Percentiles rank a stretch among this genome's conserved stretches.
These are phyloP conservation scores for Agapetus fuscipes DNA, from an alignment of 2,888 invertebrate species.

Conservation along the genomic window DNA sequence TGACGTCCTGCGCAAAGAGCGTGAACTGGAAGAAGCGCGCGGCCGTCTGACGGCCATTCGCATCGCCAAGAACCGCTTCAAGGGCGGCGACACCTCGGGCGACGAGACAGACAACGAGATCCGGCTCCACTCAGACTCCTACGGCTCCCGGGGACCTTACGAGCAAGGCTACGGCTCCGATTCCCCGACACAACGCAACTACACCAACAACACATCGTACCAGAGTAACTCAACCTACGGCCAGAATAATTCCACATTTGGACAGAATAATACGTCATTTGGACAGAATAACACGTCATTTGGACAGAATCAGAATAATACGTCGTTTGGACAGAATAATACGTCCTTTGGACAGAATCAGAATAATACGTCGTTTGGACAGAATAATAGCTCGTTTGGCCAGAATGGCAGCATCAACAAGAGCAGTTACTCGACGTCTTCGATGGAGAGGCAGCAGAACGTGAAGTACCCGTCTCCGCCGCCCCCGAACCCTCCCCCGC, in stretches of 20 bases:
- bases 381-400: slow-evolving; percentile 3
- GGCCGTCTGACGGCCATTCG: slow-evolving; percentile 83
- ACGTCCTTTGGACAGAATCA: slow-evolving; percentile 20
- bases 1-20: slow-evolving; percentile 88
- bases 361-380: slow-evolving; percentile 25
- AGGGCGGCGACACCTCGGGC: slow-evolving; percentile 51
- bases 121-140: slow-evolving; percentile 13
- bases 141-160: slow-evolving; percentile 15
- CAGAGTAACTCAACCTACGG: slow-evolving; percentile 33
- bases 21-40: slow-evolving; percentile 87
- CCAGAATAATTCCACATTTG: slow-evolving; percentile 33
- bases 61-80: slow-evolving; percentile 81
- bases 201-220: slow-evolving; percentile 1
- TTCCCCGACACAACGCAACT: slow-evolving; percentile 21
- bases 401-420: slow-evolving; percentile 1
- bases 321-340: slow-evolving; percentile 4
- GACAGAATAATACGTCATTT: slow-evolving; percentile 34
- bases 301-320: slow-evolving; percentile 24
- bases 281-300: slow-evolving; percentile 38
- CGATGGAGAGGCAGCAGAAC: slow-evolving; percentile 17
- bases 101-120: slow-evolving; percentile 57
- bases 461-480: slow-evolving; percentile 26
- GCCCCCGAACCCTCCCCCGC: slow-evolving; percentile 27
- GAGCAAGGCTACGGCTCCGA: slow-evolving; percentile 28
- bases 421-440: slow-evolving; percentile 7